These are phyloP conservation scores for Melinaea marsaeus DNA, from an alignment of 2,888 invertebrate species.

Conservation along the genomic window DNA sequence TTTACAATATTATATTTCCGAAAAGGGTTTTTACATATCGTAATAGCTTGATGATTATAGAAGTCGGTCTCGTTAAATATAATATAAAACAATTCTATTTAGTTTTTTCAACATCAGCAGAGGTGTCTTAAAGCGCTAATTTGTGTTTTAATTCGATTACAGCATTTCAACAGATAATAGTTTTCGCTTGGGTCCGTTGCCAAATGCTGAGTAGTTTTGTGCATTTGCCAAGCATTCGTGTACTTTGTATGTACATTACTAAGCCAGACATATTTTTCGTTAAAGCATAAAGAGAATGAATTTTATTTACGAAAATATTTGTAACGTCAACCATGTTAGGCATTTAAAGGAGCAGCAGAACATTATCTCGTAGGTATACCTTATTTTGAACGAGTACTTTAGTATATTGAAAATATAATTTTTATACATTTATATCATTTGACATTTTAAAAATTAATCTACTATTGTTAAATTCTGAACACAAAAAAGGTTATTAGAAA, in stretches of 20 bases:
- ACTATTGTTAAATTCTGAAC: background rate
- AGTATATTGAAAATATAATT: background rate
- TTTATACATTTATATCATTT: background rate
- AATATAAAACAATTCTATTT: background rate
- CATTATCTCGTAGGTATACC: background rate
- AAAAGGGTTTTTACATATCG: background rate
- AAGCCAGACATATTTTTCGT: slow-evolving; percentile 16
- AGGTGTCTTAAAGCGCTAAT: slow-evolving; percentile 10
- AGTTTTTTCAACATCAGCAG: background rate
- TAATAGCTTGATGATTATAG: too few species aligned
- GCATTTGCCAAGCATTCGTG: slow-evolving; percentile 33
- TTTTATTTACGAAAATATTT: slow-evolving; percentile 1
- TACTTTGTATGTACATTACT: slow-evolving; percentile 25
- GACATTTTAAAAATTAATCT: too few species aligned
- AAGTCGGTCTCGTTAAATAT: background rate
- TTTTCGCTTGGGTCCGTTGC: slow-evolving; percentile 29
- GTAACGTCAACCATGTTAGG: background rate
- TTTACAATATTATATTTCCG: background rate
- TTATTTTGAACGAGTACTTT: background rate
- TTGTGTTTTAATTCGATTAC: slow-evolving; percentile 30
- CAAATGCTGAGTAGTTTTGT: slow-evolving; percentile 36
- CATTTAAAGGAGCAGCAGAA: background rate
- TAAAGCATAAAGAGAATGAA: slow-evolving; percentile 16
- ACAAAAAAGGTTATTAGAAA: background rate
- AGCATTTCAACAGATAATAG: slow-evolving; percentile 34